Evolutionary conservation across 2,888 invertebrate genomes (phyloP).

Genomic region (Itoplectis maculator): DNA sequence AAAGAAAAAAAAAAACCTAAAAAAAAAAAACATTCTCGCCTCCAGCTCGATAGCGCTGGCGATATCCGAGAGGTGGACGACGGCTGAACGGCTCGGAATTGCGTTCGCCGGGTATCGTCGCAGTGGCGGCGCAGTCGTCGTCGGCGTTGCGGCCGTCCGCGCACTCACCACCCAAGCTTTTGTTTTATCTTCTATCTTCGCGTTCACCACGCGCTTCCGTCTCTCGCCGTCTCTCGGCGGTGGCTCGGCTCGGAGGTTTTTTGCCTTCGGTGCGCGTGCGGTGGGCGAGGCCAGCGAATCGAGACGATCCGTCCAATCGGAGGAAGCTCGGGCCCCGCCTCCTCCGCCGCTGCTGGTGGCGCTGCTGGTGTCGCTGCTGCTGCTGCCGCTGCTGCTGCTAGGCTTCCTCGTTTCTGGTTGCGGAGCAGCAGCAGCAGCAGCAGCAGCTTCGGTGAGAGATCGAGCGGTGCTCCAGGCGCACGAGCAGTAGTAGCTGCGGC

Average conservation of each 20-base stretch:
- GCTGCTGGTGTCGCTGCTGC: background rate
- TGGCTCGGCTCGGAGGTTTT: slow-evolving; percentile 40
- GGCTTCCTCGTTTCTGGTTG: slow-evolving; percentile 41
- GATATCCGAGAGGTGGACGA: slow-evolving; percentile 45
- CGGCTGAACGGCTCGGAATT: slow-evolving; percentile 64
- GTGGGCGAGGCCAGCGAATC: slow-evolving; percentile 78
- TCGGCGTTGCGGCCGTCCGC: slow-evolving; percentile 26
- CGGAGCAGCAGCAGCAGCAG: slow-evolving; percentile 44
- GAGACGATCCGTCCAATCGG: slow-evolving; percentile 76
- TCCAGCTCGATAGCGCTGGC: slow-evolving; percentile 37
- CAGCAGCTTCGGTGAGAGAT: slow-evolving; percentile 42
- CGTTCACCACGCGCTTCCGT: slow-evolving; percentile 71
- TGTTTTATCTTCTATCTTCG: slow-evolving; percentile 66
- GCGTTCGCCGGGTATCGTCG: slow-evolving; percentile 43
- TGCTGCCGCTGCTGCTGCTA: slow-evolving; percentile 19
- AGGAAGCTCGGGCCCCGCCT: slow-evolving; percentile 75
- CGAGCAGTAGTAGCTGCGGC: slow-evolving; percentile 60
- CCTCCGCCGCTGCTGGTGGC: slow-evolving; percentile 58
- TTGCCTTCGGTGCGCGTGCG: slow-evolving; percentile 76
- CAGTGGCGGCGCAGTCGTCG: slow-evolving; percentile 44
- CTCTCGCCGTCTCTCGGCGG: slow-evolving; percentile 44
- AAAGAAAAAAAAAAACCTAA: background rate
- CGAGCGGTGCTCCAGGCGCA: slow-evolving; percentile 57
- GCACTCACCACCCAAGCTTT: slow-evolving; percentile 45
- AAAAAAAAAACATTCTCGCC: slow-evolving; percentile 10